These are phyloP conservation scores for Leptinotarsa lineolata DNA, from an alignment of 1,140 invertebrate species.

Conservation along the genomic window DNA sequence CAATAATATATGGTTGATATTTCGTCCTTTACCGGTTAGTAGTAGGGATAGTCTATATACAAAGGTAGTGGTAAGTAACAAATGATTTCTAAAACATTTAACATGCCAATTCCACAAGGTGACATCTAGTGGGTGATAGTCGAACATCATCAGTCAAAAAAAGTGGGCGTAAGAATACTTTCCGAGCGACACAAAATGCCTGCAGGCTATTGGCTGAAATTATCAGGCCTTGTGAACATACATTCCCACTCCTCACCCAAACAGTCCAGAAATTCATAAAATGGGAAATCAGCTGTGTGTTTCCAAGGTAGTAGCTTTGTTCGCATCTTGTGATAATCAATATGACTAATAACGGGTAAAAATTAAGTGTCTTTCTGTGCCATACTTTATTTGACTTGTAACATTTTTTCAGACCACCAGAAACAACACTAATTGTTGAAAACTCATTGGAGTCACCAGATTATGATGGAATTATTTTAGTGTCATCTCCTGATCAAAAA, in stretches of 20 bases:
- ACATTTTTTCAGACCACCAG: conserved; percentile 34
- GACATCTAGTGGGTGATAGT: too few species aligned
- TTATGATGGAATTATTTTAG: conserved; percentile 60
- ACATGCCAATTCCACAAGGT: too few species aligned
- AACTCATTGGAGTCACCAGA: conserved; percentile 45
- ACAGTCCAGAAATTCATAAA: conserved; percentile 9
- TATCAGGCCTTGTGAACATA: background rate
- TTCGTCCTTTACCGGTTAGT: too few species aligned
- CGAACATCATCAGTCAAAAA: too few species aligned
- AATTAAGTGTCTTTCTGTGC: background rate
- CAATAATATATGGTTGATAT: too few species aligned
- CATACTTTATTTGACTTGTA: background rate
- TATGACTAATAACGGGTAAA: conserved; percentile 3
- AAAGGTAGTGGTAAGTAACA: too few species aligned
- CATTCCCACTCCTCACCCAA: conserved; percentile 11
- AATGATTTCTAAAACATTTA: too few species aligned
- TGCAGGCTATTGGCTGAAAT: background rate
- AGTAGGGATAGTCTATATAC: too few species aligned
- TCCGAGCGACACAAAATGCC: background rate
- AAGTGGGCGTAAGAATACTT: too few species aligned
- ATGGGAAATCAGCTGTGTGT: conserved; percentile 21
- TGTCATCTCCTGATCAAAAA: conserved; percentile 53
- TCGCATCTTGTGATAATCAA: background rate
- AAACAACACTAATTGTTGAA: conserved; percentile 33
- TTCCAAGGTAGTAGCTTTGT: background rate